Conservation (phyloP, 1,140 invertebrate species). For the Heliconius hewitsoni region DNA sequence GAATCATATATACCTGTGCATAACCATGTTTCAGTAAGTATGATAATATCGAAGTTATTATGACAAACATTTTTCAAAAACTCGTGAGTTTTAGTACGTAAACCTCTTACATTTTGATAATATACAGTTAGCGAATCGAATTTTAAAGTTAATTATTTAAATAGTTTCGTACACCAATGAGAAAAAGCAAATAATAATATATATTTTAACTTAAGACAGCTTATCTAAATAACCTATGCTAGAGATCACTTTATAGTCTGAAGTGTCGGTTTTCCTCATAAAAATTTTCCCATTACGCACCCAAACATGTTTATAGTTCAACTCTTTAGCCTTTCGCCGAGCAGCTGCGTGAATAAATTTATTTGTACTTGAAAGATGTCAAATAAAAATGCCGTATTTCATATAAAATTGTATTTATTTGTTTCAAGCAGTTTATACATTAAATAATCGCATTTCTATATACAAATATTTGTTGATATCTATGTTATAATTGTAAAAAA, state of each 20-base stretch:
- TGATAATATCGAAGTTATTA: conserved; percentile 24
- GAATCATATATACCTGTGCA: conserved; percentile 30
- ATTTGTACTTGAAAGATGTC: conserved; percentile 22
- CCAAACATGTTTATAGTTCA: conserved; percentile 32
- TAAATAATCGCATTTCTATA: conserved; percentile 37
- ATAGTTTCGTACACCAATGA: too few relatives aligned
- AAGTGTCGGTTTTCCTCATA: conserved; percentile 20
- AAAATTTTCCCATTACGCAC: conserved; percentile 29
- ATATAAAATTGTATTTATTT: conserved; percentile 39
- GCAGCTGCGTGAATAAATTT: conserved; percentile 19
- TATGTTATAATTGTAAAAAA: conserved; percentile 2
- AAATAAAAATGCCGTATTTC: background rate
- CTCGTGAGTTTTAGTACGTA: conserved; percentile 19
- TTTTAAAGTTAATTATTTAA: background rate
- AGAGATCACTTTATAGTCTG: conserved; percentile 16
- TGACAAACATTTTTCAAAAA: conserved; percentile 9
- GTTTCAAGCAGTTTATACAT: conserved; percentile 39
- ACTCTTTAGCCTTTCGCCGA: conserved; percentile 28
- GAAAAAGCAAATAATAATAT: too few relatives aligned
- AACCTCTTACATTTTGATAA: conserved; percentile 18
- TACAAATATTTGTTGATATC: conserved; percentile 14
- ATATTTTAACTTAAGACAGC: background rate
- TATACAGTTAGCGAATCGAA: conserved; percentile 4
- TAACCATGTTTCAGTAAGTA: conserved; percentile 39
- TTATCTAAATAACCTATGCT: conserved; percentile 5